Base-by-base conservation (phyloP, 2,797 vertebrate genomes). In the Lindbergichthys nudifrons region DNA sequence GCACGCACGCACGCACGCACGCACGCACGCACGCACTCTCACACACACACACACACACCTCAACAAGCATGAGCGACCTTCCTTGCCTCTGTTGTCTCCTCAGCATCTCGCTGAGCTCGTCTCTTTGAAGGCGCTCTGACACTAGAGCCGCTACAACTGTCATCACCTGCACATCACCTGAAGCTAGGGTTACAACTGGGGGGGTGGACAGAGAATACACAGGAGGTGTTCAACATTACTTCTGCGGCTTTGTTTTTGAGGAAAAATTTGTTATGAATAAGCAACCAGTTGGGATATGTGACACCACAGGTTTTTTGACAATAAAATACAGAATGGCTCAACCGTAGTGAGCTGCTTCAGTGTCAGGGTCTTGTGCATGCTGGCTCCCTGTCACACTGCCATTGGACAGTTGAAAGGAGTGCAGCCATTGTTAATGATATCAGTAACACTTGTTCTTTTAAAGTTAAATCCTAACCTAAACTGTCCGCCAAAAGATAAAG, bases 81-180 rank as follows among this genome's bases (percentile, higher is more conserved):
- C 86, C 62, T 70, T 67, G 67, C 66, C 57, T 47, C 72, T 56
- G 79, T 66, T 83, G 81, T 77, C 81, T 81, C 81, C 70, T 71
- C 69, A 50, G 81, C 77, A 74, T 75, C 79, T 71, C 57, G 79
- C 85, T 73, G 75, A 82, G 80, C 54, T 77, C 67, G 45, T 82
- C 71, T 77, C 84, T 83, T 79, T 88, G 81, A 87, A 79, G 81
- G 67, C 12, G 41, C 69, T 58, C 59, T 63, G 65, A 68, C 69
- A 70, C 42, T 39, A 3, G 74, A 67, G 68, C 77, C 42, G 76
- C 52, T 64, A 60, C 70, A 62, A 70, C 80, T 81, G 68, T 68
- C 74, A 79, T 76, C 70, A 66, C 79, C 81, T 74, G 69, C 70
- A 58, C 58, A 61, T 84, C 83, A 83, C 79, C 83, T 48, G 51